These are phyloP conservation scores for Pocillopora meandrina DNA, from an alignment of 92 coral and sea anemone genomes.

Conservation along the genomic window DNA sequence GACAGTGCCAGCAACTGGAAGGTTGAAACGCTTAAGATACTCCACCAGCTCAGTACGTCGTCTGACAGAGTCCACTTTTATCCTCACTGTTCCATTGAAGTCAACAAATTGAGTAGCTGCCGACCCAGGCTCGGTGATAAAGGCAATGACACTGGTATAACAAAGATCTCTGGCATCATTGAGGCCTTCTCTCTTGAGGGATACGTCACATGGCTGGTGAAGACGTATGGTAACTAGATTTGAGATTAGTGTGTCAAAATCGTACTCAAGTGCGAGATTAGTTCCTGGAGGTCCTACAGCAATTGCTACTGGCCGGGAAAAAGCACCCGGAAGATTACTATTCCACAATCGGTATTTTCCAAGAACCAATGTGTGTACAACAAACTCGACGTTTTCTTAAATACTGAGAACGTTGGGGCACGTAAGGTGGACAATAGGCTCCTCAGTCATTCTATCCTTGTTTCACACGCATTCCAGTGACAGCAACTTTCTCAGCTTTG, in stretches of 20 bases:
- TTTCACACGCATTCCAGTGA: constrained; percentile 61
- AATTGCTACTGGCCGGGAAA: constrained; percentile 55
- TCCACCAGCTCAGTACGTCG: neutral
- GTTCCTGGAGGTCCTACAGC: constrained; percentile 54
- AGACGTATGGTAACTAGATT: too few species aligned
- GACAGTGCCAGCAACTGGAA: neutral
- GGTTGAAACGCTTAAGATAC: neutral
- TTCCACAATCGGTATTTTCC: constrained; percentile 69
- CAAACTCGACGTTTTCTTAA: constrained; percentile 39
- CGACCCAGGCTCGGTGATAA: neutral
- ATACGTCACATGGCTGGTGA: neutral
- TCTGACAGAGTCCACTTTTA: neutral
- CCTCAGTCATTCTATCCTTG: constrained; percentile 68
- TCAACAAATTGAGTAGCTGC: constrained; percentile 22
- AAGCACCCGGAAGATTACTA: constrained; percentile 42
- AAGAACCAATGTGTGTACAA: constrained; percentile 56
- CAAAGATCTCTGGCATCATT: neutral
- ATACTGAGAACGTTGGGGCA: constrained; percentile 32
- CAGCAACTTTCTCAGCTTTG: constrained; percentile 32
- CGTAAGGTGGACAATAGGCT: constrained; percentile 52
- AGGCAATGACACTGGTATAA: neutral
- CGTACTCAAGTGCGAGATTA: constrained; percentile 55
- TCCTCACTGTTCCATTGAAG: constrained; percentile 18
- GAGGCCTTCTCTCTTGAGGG: neutral
- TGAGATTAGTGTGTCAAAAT: constrained; percentile 31